A percentile compares a stretch with the other conserved stretches of the same genome.
phyloP scores from a whole-genome alignment of 2,888 invertebrate genomes.

The Seladonia tumulorum region DNA sequence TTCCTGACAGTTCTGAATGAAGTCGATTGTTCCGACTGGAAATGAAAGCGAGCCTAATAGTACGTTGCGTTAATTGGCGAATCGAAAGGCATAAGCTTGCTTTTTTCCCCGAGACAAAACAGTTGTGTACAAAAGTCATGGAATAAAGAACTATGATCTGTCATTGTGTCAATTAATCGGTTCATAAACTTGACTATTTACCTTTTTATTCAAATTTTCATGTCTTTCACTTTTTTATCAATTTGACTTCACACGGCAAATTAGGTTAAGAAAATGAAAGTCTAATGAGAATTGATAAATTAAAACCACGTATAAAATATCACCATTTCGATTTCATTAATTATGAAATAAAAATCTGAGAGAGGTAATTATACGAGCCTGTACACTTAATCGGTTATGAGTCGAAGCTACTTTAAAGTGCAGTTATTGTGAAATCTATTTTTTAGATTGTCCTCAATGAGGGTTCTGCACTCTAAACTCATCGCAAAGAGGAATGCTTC shows the following conservation, averaged over 20 bases:
- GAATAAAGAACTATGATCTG: neutral
- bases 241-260: no score
- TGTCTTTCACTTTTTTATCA: no score
- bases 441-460: conserved; percentile 22
- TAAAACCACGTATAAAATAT: no score
- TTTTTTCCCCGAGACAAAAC: neutral
- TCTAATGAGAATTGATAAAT: no score
- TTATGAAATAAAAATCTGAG: no score
- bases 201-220: neutral
- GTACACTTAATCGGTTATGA: no score
- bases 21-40: conserved; percentile 2
- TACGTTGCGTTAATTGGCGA: conserved; percentile 12
- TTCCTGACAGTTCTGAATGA: neutral
- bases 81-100: neutral
- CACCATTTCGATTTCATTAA: no score
- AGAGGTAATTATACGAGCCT: no score
- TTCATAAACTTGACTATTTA: neutral
- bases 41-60: conserved; percentile 26
- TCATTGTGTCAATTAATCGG: neutral
- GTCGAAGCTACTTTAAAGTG: no score
- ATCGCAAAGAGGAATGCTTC: conserved; percentile 37
- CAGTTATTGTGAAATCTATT: neutral
- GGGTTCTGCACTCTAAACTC: neutral
- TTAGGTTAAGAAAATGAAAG: no score
- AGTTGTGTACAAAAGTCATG: neutral